Percentiles rank a stretch among this genome's conserved stretches.
Evolutionary conservation across 1,140 invertebrate species (phyloP).

Genomic region (Trachymyrmex cornetzi): DNA sequence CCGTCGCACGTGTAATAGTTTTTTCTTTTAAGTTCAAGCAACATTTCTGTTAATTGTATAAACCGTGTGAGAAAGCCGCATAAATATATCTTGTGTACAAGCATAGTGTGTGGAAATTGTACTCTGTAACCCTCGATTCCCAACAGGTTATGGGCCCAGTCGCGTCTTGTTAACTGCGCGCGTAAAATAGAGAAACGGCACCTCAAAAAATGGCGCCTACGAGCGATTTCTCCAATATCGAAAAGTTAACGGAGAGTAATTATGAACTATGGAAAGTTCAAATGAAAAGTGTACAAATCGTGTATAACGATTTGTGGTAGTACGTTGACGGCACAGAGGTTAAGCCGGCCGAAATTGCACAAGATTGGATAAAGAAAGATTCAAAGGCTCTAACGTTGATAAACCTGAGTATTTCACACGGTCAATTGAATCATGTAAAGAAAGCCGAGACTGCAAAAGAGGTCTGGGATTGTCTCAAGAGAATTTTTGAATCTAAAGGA

Average conservation of each 20-base stretch:
- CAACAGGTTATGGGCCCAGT: no score
- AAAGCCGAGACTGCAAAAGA: not conserved
- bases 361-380: slow-evolving; percentile 23
- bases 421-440: slow-evolving; percentile 29
- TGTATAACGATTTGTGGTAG: slow-evolving; percentile 8
- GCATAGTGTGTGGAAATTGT: no score
- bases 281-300: slow-evolving; percentile 47
- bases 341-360: not conserved
- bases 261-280: slow-evolving; percentile 50
- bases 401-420: not conserved
- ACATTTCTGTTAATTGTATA: no score
- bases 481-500: not conserved
- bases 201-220: not conserved
- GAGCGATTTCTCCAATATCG: not conserved
- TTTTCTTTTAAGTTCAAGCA: no score
- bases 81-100: no score
- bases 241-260: slow-evolving; percentile 24
- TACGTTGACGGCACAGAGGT: slow-evolving; percentile 14
- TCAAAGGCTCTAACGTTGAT: not conserved
- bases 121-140: no score
- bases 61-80: no score
- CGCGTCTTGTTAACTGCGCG: not conserved
- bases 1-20: no score
- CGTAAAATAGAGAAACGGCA: not conserved
- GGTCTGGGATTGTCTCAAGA: not conserved